Conservation (phyloP, 53 echinoderm and acorn worm species). For the Henricia sp. region DNA sequence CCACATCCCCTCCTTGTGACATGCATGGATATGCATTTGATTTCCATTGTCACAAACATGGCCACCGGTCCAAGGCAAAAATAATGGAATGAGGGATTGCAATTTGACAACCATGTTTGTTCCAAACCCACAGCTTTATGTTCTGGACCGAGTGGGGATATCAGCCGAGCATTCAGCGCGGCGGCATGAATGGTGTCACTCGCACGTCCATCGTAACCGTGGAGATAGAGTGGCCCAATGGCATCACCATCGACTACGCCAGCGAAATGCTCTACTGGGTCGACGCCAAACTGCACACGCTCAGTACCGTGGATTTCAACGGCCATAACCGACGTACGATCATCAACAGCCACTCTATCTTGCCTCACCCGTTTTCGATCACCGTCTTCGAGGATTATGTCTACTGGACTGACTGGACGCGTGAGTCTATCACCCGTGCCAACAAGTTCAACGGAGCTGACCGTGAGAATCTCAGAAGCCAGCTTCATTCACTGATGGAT, state of each 20-base stretch:
- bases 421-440: slow-evolving; percentile 68
- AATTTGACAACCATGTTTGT: no score
- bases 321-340: slow-evolving; percentile 71
- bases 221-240: slow-evolving; percentile 89
- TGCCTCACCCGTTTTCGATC: slow-evolving; percentile 90
- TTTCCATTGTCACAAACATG: no score
- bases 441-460: slow-evolving; percentile 88
- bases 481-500: slow-evolving; percentile 70
- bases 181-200: slow-evolving; percentile 80
- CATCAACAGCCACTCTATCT: slow-evolving; percentile 47
- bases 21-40: no score
- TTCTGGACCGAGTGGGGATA: slow-evolving; percentile 98
- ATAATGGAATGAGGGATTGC: no score
- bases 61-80: no score
- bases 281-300: slow-evolving; percentile 83
- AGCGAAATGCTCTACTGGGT: slow-evolving; percentile 84
- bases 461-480: slow-evolving; percentile 53
- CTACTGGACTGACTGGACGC: slow-evolving; percentile 98
- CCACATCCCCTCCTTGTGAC: no score
- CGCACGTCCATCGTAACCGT: slow-evolving; percentile 67
- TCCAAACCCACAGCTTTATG: slow-evolving; percentile 66
- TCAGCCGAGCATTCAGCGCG: slow-evolving; percentile 78
- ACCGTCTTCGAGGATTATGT: slow-evolving; percentile 88
- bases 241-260: slow-evolving; percentile 87
- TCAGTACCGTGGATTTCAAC: slow-evolving; percentile 75